Conservation (phyloP, 2,888 invertebrate species). For the Hirtodrosophila alboralis region DNA sequence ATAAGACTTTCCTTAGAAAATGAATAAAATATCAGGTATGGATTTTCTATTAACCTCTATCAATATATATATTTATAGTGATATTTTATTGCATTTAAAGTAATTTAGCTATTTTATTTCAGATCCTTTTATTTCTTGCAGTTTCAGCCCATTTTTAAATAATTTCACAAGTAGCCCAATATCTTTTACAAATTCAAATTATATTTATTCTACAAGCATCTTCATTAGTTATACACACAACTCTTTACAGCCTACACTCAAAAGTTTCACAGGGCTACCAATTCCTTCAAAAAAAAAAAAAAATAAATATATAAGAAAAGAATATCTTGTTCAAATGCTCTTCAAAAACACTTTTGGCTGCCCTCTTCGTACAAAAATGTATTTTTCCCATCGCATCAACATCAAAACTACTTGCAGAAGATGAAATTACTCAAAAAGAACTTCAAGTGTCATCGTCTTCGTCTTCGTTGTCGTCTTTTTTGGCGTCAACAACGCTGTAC, state of each 20-base stretch:
- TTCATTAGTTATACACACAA: slow-evolving; percentile 58
- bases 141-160: background rate
- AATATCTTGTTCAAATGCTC: slow-evolving; percentile 51
- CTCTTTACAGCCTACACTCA: slow-evolving; percentile 33
- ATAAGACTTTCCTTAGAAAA: too few species aligned
- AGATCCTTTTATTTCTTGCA: too few species aligned
- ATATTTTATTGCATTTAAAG: too few species aligned
- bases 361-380: slow-evolving; percentile 15
- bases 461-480: slow-evolving; percentile 48
- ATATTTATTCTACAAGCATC: slow-evolving; percentile 25
- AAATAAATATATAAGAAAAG: too few species aligned
- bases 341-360: slow-evolving; percentile 12
- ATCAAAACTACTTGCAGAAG: slow-evolving; percentile 70
- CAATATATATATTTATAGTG: too few species aligned
- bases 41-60: too few species aligned
- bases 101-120: too few species aligned
- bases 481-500: slow-evolving; percentile 39
- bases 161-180: slow-evolving; percentile 24
- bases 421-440: slow-evolving; percentile 70
- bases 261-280: slow-evolving; percentile 29
- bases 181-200: slow-evolving; percentile 44
- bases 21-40: too few species aligned
- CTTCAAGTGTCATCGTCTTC: slow-evolving; percentile 44
- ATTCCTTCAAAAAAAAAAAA: slow-evolving; percentile 27
- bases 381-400: slow-evolving; percentile 63